Evolutionary conservation across 2,888 invertebrate genomes (phyloP).

Genomic region (Heteromurus nitidus): DNA sequence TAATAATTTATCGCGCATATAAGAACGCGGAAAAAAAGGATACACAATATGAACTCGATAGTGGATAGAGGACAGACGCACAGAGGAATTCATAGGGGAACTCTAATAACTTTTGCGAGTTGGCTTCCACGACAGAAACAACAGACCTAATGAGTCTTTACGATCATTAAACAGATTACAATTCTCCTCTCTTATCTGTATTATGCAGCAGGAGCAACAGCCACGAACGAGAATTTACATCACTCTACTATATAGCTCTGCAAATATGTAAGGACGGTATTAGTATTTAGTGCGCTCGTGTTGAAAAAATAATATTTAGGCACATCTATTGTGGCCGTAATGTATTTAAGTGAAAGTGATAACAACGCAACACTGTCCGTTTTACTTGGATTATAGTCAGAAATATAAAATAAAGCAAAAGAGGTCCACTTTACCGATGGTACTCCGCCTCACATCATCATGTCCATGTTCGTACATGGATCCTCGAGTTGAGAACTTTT

Average conservation of each 20-base stretch:
- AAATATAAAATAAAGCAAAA: too few species aligned
- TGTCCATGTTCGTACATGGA: too few species aligned
- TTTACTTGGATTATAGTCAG: conserved; percentile 16
- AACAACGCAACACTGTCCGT: conserved; percentile 7
- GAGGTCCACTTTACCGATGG: too few species aligned
- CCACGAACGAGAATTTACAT: neutral
- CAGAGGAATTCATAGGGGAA: neutral
- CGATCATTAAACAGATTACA: neutral
- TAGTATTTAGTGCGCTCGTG: too few species aligned
- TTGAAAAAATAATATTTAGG: too few species aligned
- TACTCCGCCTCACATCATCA: too few species aligned
- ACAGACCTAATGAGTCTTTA: conserved; percentile 4
- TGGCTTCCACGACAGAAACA: neutral
- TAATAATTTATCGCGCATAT: too few species aligned
- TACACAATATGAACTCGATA: neutral
- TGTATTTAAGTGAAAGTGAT: conserved; percentile 17
- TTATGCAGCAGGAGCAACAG: neutral
- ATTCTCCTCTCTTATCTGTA: neutral
- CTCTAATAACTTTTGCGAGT: neutral
- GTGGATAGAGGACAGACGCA: neutral
- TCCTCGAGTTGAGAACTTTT: too few species aligned
- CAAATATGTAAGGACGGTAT: too few species aligned
- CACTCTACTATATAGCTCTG: neutral
- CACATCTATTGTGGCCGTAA: too few species aligned
- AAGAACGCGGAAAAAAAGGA: too few species aligned